These are phyloP conservation scores for Sinosuthora webbiana DNA, from an alignment of 2,113 vertebrate genomes.

Conservation along the genomic window DNA sequence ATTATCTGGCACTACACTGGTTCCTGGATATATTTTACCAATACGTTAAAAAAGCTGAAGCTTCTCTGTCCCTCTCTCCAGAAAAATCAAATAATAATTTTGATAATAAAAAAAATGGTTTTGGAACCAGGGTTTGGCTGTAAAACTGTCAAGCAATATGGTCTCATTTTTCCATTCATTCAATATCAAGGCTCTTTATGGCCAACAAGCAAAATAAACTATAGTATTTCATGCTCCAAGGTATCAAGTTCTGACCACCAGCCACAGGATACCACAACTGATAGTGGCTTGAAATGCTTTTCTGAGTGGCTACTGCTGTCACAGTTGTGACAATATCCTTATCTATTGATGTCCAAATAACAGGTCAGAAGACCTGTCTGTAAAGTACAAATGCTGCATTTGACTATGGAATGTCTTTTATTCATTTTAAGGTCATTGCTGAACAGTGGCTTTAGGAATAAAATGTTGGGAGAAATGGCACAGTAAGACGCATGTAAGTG, in stretches of 20 bases:
- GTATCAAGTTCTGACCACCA: background rate
- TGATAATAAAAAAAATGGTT: background rate
- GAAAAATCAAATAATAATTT: background rate
- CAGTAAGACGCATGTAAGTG: background rate
- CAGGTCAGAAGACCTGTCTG: background rate
- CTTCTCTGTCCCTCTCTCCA: background rate
- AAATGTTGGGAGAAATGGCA: background rate
- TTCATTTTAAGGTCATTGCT: background rate
- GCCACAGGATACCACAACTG: background rate
- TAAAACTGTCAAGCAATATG: background rate
- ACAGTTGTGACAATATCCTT: background rate
- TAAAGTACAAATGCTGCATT: background rate
- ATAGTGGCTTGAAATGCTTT: background rate
- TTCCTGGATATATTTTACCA: background rate
- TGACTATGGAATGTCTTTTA: background rate
- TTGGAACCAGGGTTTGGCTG: background rate
- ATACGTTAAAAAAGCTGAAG: background rate
- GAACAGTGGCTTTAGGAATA: background rate
- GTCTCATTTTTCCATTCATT: background rate
- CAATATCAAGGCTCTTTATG: background rate
- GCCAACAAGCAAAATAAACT: background rate
- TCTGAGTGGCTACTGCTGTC: background rate
- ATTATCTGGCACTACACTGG: background rate
- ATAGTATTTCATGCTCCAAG: background rate
- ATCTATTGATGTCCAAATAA: background rate